phyloP scores from a whole-genome alignment of 2,797 vertebrate genomes.

The Poeciliopsis presidionis region DNA sequence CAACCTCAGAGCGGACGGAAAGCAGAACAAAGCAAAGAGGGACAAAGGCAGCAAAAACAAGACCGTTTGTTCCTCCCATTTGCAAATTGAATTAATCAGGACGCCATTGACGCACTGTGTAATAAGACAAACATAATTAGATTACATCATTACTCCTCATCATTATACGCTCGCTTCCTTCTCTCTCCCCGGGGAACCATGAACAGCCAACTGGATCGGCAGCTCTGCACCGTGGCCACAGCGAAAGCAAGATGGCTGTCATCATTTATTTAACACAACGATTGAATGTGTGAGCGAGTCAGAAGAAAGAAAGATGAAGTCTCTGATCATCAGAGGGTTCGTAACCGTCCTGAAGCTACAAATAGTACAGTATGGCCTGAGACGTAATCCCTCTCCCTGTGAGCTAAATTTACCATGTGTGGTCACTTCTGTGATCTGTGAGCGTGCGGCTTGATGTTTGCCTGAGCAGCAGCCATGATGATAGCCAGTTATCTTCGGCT shows the following conservation, averaged over 20 bases:
- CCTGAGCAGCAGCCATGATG: slow-evolving; percentile 33
- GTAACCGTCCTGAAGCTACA: slow-evolving; percentile 52
- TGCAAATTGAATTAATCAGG: slow-evolving; percentile 59
- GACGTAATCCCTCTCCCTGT: slow-evolving; percentile 52
- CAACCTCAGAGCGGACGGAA: slow-evolving; percentile 12
- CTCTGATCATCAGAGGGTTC: slow-evolving; percentile 45
- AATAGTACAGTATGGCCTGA: slow-evolving; percentile 56
- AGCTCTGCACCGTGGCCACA: slow-evolving; percentile 33
- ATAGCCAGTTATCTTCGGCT: slow-evolving; percentile 40
- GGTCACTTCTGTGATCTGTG: slow-evolving; percentile 40
- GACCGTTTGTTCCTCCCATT: slow-evolving; percentile 49
- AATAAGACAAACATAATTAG: slow-evolving; percentile 71
- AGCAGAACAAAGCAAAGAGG: slow-evolving; percentile 35
- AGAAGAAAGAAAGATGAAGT: slow-evolving; percentile 44
- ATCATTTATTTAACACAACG: slow-evolving; percentile 41
- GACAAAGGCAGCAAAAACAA: slow-evolving; percentile 41
- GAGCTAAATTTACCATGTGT: slow-evolving; percentile 68
- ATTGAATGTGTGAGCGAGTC: slow-evolving; percentile 29
- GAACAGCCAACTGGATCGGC: slow-evolving; percentile 42
- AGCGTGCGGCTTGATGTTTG: slow-evolving; percentile 25
- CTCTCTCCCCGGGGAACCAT: slow-evolving; percentile 26
- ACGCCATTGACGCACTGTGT: slow-evolving; percentile 39
- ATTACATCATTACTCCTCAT: slow-evolving; percentile 60
- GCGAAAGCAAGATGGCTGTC: slow-evolving; percentile 48
- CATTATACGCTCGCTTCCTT: slow-evolving; percentile 40